Evolutionary conservation across 2,797 vertebrate species (phyloP), one percentile per base, ranked within the genome.

Genomic region (Chelon labrosus): DNA sequence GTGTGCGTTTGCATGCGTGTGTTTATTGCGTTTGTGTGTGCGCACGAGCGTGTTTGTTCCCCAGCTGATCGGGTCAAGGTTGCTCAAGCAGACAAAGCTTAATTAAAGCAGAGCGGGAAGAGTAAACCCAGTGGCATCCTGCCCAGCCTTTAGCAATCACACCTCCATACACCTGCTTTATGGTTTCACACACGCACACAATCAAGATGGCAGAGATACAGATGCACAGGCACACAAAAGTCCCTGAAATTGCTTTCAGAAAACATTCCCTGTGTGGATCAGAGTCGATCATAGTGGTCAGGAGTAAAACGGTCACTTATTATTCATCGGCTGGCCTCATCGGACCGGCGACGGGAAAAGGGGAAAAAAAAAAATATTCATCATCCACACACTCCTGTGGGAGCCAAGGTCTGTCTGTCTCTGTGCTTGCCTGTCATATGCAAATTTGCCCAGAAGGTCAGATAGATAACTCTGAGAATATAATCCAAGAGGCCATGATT

Each of bases 41-140:
- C 31, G 31, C 52, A 49, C 10, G 35, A 17, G 27, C 38, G 44
- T 39, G 17, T 58, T 9, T 63, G 38, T 59, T 65, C 67, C 17
- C 51, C 59, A 83, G 63, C 62, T 80, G 73, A 79, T 77, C 70
- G 65, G 85, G 87, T 85, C 75, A 86, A 89, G 85, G 87, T 88
- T 84, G 88, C 74, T 82, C 82, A 85, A 66, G 67, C 70, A 76
- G 70, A 60, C 82, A 71, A 79, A 77, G 75, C 63, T 76, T 90
- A 87, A 92, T 92, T 92, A 91, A 90, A 87, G 76, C 62, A 42
- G 84, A 86, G 72, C 69, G 82, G 75, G 70, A 78, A 76, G 66
- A 80, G 72, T 57, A 70, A 77, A 73, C 60, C 79, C 73, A 66
- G 65, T 83, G 79, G 85, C 88, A 85, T 77, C 72, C 47, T 78